These are phyloP conservation scores for Amphiura filiformis DNA, from an alignment of 35 echinoderm and acorn worm genomes.

Conservation along the genomic window DNA sequence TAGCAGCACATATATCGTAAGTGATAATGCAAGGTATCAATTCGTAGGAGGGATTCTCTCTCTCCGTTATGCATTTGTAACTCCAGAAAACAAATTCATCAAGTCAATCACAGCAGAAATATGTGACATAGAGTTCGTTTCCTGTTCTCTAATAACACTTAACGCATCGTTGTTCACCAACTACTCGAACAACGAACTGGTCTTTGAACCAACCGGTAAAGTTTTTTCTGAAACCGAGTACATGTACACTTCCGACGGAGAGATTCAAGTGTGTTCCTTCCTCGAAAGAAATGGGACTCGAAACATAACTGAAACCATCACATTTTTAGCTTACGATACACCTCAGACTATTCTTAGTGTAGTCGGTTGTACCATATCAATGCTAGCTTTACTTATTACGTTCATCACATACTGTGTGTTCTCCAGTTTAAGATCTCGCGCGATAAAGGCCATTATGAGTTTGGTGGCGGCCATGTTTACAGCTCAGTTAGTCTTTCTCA, in stretches of 20 bases:
- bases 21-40: not conserved
- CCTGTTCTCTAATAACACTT: not conserved
- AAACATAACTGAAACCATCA: not conserved
- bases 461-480: slow-evolving; percentile 39
- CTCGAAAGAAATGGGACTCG: slow-evolving; percentile 4
- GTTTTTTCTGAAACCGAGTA: not conserved
- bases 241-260: not conserved
- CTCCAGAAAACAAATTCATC: not conserved
- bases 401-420: slow-evolving; percentile 58
- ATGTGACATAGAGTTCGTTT: not conserved
- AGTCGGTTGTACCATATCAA: slow-evolving; percentile 27
- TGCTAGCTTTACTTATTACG: slow-evolving; percentile 40
- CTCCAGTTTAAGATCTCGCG: slow-evolving; percentile 29
- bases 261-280: slow-evolving; percentile 26
- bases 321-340: not conserved
- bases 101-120: not conserved
- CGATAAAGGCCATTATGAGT: slow-evolving; percentile 46
- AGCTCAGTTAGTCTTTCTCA: slow-evolving; percentile 36
- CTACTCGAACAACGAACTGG: not conserved
- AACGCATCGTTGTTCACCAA: slow-evolving; percentile 4
- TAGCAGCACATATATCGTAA: not conserved
- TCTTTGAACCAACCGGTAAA: not conserved
- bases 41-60: not conserved
- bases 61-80: not conserved
- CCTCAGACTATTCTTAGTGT: slow-evolving; percentile 8